phyloP scores from a whole-genome alignment of 2,113 vertebrate genomes.

The Ceuthmochares aereus region DNA sequence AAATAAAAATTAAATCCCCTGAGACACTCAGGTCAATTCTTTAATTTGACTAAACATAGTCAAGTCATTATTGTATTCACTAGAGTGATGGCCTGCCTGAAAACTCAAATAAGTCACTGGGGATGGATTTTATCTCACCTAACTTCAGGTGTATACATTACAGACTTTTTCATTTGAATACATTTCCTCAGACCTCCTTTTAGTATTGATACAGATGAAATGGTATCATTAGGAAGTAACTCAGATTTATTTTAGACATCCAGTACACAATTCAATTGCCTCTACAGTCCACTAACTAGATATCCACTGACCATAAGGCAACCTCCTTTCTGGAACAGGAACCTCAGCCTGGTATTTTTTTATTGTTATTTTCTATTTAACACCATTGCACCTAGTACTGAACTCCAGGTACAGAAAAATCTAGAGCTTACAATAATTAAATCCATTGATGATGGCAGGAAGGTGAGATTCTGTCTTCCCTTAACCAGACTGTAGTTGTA shows the following conservation, averaged over 20 bases:
- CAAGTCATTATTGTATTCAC: background rate
- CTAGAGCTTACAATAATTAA: background rate
- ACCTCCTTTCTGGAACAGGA: background rate
- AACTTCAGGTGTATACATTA: background rate
- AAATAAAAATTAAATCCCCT: background rate
- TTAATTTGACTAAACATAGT: background rate
- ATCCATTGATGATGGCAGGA: rapidly evolving
- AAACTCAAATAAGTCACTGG: background rate
- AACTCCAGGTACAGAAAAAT: background rate
- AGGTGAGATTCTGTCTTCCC: background rate
- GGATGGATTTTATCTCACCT: background rate
- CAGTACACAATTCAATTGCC: background rate
- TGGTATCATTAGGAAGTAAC: background rate
- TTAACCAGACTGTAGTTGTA: background rate
- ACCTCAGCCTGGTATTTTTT: background rate
- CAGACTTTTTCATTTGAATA: background rate
- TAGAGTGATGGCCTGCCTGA: background rate
- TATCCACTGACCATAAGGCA: background rate
- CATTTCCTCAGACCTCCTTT: background rate
- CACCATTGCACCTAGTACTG: rapidly evolving
- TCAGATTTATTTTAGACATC: background rate
- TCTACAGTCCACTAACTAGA: background rate
- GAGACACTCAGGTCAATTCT: background rate
- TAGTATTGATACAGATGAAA: background rate
- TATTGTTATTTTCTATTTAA: background rate